Evolutionary conservation across 2,113 vertebrate genomes (phyloP), one percentile per base, ranked within the genome.

Genomic region (Dicentrarchus labrax): DNA sequence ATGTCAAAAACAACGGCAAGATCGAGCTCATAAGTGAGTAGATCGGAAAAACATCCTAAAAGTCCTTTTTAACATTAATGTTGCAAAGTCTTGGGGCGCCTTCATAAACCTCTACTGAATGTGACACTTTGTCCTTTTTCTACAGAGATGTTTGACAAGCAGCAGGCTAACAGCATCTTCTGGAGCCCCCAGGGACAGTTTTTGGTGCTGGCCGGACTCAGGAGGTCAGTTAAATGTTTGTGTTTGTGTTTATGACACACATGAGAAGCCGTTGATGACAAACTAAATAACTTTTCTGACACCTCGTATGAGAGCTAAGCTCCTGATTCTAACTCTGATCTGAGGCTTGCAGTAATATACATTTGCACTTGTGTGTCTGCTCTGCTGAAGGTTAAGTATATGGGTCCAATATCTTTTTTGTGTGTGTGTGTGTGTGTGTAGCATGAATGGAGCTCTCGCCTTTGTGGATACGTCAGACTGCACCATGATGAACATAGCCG

Each of bases 141-240:
- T 77, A 76, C 93, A 99, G 98, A 99, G 91, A 97, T 95, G 6
- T 99, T 98, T 80, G 98, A 99, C 87, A 99, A 99, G 72, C 98
- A 99, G 94, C 98, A 99, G 90, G 98, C 98, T 48, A 99, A 99
- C 91, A 99, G 98, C 86, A 99, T 99, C 93, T 99, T 99, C 94
- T 99, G 98, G 98, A 99, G 98, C 93, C 98, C 98, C 11, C 98
- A 99, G 86, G 98, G 98, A 21, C 98, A 99, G 87, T 99, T 99
- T 82, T 93, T 99, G 45, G 98, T 99, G 51, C 87, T 99, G 93
- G 98, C 98, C 39, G 98, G 98, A 59, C 96, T 99, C 87, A 95
- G 98, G 88, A 99, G 98, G 98, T 99, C 53, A 83, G 97, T 94
- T 19, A 11, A 47, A 38, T 8, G 6, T 68, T 6, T 19, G 16